Evolutionary conservation across 2,888 invertebrate genomes (phyloP).

Genomic region (Nephrotoma appendiculata): DNA sequence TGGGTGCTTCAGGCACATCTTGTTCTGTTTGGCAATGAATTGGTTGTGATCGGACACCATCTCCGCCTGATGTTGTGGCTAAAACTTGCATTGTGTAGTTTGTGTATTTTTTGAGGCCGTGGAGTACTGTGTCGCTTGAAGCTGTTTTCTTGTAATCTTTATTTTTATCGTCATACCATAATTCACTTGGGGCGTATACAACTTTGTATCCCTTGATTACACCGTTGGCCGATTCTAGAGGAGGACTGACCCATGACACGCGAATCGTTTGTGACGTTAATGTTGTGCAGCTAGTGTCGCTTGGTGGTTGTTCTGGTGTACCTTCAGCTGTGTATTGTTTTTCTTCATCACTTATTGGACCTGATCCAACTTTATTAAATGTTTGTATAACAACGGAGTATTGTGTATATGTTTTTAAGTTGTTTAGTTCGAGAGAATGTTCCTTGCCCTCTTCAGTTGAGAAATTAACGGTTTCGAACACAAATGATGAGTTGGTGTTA

Average conservation of each 20-base stretch:
- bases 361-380: conserved; percentile 86
- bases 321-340: conserved; percentile 92
- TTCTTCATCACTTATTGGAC: conserved; percentile 77
- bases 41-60: conserved; percentile 60
- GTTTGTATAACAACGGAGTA: conserved; percentile 93
- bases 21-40: conserved; percentile 92
- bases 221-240: conserved; percentile 81
- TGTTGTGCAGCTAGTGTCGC: conserved; percentile 83
- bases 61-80: conserved; percentile 89
- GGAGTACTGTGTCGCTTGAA: conserved; percentile 86
- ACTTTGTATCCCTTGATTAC: conserved; percentile 94
- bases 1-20: conserved; percentile 89
- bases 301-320: conserved; percentile 69
- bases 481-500: conserved; percentile 70
- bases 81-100: conserved; percentile 95
- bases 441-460: conserved; percentile 85
- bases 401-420: conserved; percentile 82
- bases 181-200: conserved; percentile 77
- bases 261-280: conserved; percentile 88
- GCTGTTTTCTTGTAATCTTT: conserved; percentile 84
- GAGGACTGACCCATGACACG: conserved; percentile 89
- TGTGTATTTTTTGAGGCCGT: conserved; percentile 85
- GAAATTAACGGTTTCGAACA: conserved; percentile 84
- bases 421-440: conserved; percentile 67
- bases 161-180: conserved; percentile 85